Conservation (phyloP, 2,888 invertebrate species). For the Subacronicta megacephala region DNA sequence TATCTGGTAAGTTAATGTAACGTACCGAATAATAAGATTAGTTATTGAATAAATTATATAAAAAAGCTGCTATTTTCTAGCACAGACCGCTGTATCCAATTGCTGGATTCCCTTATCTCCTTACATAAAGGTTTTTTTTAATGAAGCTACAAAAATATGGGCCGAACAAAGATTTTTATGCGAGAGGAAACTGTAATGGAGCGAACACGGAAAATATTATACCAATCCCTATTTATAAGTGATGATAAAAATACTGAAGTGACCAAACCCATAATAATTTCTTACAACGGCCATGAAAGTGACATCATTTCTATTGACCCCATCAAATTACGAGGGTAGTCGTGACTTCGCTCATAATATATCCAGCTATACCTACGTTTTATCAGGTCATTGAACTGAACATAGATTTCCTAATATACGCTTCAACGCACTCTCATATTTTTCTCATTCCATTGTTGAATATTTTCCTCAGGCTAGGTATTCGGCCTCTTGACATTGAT, state of each 20-base stretch:
- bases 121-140: no score
- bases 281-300: neutral
- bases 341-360: neutral
- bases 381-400: slow-evolving; percentile 21
- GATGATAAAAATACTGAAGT: neutral
- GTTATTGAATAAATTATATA: no score
- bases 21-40: no score
- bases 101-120: no score
- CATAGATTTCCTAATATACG: slow-evolving; percentile 10
- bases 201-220: no score
- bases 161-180: no score
- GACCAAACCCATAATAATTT: neutral
- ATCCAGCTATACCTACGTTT: neutral
- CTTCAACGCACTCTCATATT: slow-evolving; percentile 1
- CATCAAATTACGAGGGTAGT: neutral
- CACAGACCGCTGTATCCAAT: no score
- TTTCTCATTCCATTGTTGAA: slow-evolving; percentile 30
- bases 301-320: neutral
- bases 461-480: slow-evolving; percentile 12
- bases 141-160: no score
- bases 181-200: no score
- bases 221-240: neutral
- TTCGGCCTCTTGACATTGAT: slow-evolving; percentile 22
- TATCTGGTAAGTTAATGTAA: no score
- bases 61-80: no score